Evolutionary conservation across 2,113 vertebrate genomes (phyloP).

Genomic region (Engraulis encrasicolus): DNA sequence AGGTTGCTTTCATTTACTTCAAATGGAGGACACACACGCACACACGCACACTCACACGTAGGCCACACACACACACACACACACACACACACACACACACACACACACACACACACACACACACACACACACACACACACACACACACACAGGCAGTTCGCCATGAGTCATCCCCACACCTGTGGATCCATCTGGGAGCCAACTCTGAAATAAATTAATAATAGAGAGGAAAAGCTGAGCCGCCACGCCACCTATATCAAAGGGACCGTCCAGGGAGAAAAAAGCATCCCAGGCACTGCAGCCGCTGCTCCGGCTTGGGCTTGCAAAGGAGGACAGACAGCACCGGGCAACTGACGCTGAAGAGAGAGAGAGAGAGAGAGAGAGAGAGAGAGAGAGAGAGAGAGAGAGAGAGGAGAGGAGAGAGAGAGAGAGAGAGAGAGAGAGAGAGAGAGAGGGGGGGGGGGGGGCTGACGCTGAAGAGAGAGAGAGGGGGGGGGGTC

Average conservation of each 20-base stretch:
- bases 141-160: not conserved
- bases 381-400: too few relatives aligned
- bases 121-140: not conserved
- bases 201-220: slow-evolving; percentile 16
- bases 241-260: not conserved
- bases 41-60: not conserved
- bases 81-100: not conserved
- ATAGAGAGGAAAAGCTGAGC: not conserved
- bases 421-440: too few relatives aligned
- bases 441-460: too few relatives aligned
- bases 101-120: not conserved
- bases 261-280: not conserved
- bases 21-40: not conserved
- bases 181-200: slow-evolving; percentile 16
- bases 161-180: not conserved
- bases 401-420: too few relatives aligned
- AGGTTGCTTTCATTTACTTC: not conserved
- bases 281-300: not conserved
- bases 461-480: too few relatives aligned
- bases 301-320: not conserved
- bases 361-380: too few relatives aligned
- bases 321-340: too few relatives aligned
- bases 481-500: not conserved
- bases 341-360: not conserved
- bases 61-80: not conserved